Conservation (phyloP, 2,888 invertebrate species). For the Atrina japonica region DNA sequence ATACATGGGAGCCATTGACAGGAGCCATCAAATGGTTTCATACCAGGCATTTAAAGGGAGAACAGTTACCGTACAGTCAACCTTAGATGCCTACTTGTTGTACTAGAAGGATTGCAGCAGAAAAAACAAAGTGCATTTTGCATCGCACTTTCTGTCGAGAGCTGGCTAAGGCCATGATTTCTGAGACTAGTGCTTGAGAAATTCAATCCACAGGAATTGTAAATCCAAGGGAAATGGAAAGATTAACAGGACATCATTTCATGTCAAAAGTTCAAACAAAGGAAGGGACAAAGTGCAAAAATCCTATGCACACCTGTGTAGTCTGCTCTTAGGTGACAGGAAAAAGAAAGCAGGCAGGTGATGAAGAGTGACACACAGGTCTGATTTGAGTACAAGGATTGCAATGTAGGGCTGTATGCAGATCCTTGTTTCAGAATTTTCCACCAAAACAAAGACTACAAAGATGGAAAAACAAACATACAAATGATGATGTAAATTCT, state of each 20-base stretch:
- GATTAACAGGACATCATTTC: conserved; percentile 19
- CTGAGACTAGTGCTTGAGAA: neutral
- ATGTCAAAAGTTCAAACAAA: conserved; percentile 13
- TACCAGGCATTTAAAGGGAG: conserved; percentile 38
- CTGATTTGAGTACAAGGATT: conserved; percentile 22
- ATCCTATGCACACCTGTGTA: conserved; percentile 7
- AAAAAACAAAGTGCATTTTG: neutral
- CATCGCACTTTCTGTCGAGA: neutral
- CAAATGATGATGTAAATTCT: too few relatives aligned
- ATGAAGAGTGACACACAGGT: conserved; percentile 6
- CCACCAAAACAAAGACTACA: conserved; percentile 18
- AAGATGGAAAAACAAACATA: too few relatives aligned
- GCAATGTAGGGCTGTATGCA: conserved; percentile 23
- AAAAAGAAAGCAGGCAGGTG: conserved; percentile 9
- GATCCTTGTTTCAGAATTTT: conserved; percentile 24
- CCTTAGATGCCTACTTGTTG: conserved; percentile 33
- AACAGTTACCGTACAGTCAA: conserved; percentile 35
- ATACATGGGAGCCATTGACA: conserved; percentile 45
- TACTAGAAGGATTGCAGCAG: conserved; percentile 28
- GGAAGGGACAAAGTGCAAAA: conserved; percentile 17
- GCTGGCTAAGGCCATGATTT: conserved; percentile 3
- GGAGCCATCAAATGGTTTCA: conserved; percentile 39
- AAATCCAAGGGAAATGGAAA: conserved; percentile 2
- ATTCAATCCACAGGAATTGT: neutral
- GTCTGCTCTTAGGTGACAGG: conserved; percentile 13